A percentile compares a stretch with the other conserved stretches of the same genome.
Evolutionary conservation across 2,888 invertebrate species (phyloP).

Genomic region (Meta bourneti): DNA sequence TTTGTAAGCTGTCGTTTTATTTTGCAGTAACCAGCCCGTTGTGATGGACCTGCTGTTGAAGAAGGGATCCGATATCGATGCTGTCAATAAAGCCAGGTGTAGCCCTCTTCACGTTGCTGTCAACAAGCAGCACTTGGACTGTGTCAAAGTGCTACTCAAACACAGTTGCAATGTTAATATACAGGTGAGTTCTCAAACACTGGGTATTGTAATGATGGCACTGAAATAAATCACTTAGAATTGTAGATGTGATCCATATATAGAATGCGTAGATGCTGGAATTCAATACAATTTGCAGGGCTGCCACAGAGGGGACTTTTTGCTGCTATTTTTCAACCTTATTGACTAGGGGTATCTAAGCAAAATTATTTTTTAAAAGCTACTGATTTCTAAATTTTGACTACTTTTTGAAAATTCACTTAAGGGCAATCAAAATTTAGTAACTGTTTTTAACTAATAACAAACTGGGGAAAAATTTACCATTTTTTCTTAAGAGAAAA

Average conservation of each 20-base stretch:
- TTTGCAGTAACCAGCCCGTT: constrained; percentile 82
- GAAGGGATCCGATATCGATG: constrained; percentile 87
- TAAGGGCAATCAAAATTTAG: no score
- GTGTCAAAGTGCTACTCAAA: constrained; percentile 87
- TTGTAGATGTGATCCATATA: background rate
- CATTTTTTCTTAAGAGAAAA: no score
- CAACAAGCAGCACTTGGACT: constrained; percentile 90
- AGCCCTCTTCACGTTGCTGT: constrained; percentile 92
- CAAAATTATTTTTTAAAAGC: no score
- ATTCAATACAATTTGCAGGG: no score
- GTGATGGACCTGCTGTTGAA: constrained; percentile 86
- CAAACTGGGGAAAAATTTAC: no score
- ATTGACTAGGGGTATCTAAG: no score
- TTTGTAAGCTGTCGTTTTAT: background rate
- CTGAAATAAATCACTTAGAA: background rate
- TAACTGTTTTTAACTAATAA: no score
- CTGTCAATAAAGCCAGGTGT: constrained; percentile 89
- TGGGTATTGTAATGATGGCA: background rate
- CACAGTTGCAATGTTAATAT: constrained; percentile 87
- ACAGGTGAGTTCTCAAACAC: constrained; percentile 81
- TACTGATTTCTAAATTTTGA: no score
- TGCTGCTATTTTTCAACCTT: no score
- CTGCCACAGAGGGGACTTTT: no score
- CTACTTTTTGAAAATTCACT: no score
- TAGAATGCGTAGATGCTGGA: no score